Percentiles rank a stretch among this genome's conserved stretches.
phyloP scores from a whole-genome alignment of 64 coral and sea anemone genomes.

The Dendrophyllia cribrosa region DNA sequence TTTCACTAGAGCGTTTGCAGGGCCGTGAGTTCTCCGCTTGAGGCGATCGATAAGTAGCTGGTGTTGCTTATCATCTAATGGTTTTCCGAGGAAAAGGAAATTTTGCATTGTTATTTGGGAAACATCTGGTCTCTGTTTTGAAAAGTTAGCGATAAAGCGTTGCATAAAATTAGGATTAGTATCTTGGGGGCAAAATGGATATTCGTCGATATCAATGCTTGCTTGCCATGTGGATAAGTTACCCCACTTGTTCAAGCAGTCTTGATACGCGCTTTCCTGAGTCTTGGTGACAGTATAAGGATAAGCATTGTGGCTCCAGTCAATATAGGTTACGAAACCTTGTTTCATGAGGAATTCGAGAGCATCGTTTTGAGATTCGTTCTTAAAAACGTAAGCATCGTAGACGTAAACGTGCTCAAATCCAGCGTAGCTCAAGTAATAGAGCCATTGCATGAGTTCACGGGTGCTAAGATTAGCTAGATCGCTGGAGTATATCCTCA shows the following conservation, averaged over 20 bases:
- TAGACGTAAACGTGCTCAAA: constrained; percentile 88
- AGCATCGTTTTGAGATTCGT: constrained; percentile 76
- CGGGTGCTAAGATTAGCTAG: constrained; percentile 49
- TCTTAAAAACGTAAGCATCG: constrained; percentile 70
- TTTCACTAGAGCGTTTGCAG: constrained; percentile 79
- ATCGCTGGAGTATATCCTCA: constrained; percentile 73
- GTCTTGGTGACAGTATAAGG: constrained; percentile 70
- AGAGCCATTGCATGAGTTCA: constrained; percentile 74
- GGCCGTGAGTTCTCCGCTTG: constrained; percentile 55
- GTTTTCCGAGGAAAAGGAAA: constrained; percentile 88
- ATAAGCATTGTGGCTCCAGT: constrained; percentile 75
- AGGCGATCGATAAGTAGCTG: constrained; percentile 74
- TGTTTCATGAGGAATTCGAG: constrained; percentile 61
- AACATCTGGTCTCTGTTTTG: constrained; percentile 18
- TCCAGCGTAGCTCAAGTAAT: constrained; percentile 84
- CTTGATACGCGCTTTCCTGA: constrained; percentile 77
- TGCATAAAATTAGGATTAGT: constrained; percentile 68
- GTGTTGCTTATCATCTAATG: constrained; percentile 43
- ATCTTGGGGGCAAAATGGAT: constrained; percentile 83
- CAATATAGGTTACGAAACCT: constrained; percentile 81
- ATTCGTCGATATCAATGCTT: constrained; percentile 87
- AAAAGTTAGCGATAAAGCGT: constrained; percentile 58
- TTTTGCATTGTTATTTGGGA: constrained; percentile 83
- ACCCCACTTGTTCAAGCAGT: constrained; percentile 64
- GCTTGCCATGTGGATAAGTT: constrained; percentile 75